These are phyloP conservation scores for Macrosteles quadrilineatus DNA, from an alignment of 1,140 invertebrate species.

Conservation along the genomic window DNA sequence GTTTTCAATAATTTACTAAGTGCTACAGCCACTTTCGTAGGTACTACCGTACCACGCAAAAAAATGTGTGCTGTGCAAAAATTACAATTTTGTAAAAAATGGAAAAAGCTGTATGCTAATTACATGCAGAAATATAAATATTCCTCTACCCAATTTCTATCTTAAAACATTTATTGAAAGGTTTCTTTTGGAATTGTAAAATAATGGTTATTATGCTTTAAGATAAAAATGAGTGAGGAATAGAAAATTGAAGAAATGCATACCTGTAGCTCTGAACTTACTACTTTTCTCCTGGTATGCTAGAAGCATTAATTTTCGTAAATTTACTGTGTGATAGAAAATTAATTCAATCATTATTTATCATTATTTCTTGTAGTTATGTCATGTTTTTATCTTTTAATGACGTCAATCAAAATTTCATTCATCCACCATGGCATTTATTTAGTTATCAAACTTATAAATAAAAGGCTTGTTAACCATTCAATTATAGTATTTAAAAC, in stretches of 20 bases:
- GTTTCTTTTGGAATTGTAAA: too few relatives aligned
- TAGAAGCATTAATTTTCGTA: conserved; percentile 44
- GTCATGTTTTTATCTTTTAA: not conserved
- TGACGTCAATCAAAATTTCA: not conserved
- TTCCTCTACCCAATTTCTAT: not conserved
- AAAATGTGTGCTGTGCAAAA: not conserved
- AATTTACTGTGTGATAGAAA: not conserved
- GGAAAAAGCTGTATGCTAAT: conserved; percentile 4
- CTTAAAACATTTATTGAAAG: conserved; percentile 4
- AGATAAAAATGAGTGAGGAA: not conserved
- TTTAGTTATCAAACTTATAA: too few relatives aligned
- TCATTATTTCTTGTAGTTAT: too few relatives aligned
- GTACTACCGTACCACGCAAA: not conserved
- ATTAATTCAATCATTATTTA: too few relatives aligned
- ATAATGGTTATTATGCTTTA: not conserved
- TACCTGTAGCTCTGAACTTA: conserved; percentile 57
- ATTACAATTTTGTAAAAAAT: conserved; percentile 3
- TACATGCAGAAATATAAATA: conserved; percentile 2
- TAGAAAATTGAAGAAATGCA: conserved; percentile 41
- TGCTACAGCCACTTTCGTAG: not conserved
- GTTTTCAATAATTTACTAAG: too few relatives aligned
- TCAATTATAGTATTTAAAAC: too few relatives aligned
- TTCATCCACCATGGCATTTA: conserved; percentile 1
- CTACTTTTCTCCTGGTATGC: conserved; percentile 59
- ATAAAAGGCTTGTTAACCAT: too few relatives aligned